These are phyloP conservation scores for Anthophora plumipes DNA, from an alignment of 2,888 invertebrate species.

Conservation along the genomic window DNA sequence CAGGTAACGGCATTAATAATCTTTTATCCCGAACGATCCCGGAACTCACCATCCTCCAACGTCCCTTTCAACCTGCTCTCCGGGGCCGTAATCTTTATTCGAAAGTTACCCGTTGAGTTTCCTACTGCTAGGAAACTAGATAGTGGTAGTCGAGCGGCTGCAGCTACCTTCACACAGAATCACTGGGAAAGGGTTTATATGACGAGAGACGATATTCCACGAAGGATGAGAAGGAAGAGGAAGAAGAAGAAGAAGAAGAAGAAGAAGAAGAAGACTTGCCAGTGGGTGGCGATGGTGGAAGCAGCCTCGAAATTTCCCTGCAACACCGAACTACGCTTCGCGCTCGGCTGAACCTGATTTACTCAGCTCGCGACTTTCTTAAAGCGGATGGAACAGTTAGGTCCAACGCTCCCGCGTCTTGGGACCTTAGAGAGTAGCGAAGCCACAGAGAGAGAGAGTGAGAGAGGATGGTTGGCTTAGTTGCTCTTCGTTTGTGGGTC, in stretches of 20 bases:
- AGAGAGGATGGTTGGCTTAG: too few relatives aligned
- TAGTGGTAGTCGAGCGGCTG: conserved; percentile 6
- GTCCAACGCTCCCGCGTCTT: neutral
- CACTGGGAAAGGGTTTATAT: conserved; percentile 21
- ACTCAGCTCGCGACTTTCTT: conserved; percentile 59
- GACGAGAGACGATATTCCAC: conserved; percentile 43
- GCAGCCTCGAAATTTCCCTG: conserved; percentile 51
- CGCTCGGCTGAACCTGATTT: conserved; percentile 65
- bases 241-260: too few relatives aligned
- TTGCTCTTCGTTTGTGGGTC: conserved; percentile 18
- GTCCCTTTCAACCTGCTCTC: conserved; percentile 15
- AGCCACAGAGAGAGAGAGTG: too few relatives aligned
- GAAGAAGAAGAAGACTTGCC: neutral
- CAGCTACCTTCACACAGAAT: conserved; percentile 4
- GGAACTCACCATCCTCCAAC: conserved; percentile 7
- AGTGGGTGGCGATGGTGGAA: conserved; percentile 24
- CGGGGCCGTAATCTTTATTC: conserved; percentile 49
- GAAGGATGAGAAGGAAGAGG: too few relatives aligned
- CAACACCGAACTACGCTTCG: conserved; percentile 47
- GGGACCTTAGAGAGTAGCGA: neutral
- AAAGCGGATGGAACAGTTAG: conserved; percentile 67
- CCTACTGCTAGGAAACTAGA: neutral
- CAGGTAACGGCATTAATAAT: conserved; percentile 34
- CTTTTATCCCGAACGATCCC: conserved; percentile 19
- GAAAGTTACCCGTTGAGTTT: conserved; percentile 46